These are phyloP conservation scores for Notospermus geniculatus DNA, from an alignment of 1,140 invertebrate species.

Conservation along the genomic window DNA sequence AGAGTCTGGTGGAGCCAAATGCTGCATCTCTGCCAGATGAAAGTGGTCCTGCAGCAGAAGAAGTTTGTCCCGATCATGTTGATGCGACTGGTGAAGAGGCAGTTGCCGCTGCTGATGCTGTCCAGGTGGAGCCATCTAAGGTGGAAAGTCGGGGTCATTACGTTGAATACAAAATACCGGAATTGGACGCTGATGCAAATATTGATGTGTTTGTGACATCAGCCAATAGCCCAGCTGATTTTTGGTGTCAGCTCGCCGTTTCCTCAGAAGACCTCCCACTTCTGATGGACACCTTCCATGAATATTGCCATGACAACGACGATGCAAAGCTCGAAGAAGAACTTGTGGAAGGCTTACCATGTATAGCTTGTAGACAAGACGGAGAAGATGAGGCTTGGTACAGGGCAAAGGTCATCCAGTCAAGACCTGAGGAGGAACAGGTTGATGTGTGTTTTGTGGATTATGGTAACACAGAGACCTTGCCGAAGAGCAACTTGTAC, in stretches of 20 bases:
- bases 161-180: too few relatives aligned
- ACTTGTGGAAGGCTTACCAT: conserved; percentile 60
- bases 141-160: too few relatives aligned
- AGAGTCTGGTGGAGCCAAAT: too few relatives aligned
- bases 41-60: too few relatives aligned
- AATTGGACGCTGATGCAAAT: too few relatives aligned
- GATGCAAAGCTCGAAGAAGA: not conserved
- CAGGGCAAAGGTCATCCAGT: conserved; percentile 69
- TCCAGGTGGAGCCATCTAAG: too few relatives aligned
- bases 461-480: conserved; percentile 71
- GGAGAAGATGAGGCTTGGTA: conserved; percentile 75
- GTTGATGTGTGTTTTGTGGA: conserved; percentile 67
- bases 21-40: too few relatives aligned
- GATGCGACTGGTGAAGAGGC: too few relatives aligned
- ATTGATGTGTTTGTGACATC: too few relatives aligned
- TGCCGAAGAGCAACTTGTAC: conserved; percentile 39
- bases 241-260: conserved; percentile 28
- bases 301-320: not conserved
- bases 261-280: conserved; percentile 13
- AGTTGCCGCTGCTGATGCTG: too few relatives aligned
- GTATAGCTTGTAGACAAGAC: conserved; percentile 64
- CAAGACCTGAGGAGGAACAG: not conserved
- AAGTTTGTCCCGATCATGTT: too few relatives aligned
- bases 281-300: conserved; percentile 15
- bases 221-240: conserved; percentile 22